phyloP scores from a whole-genome alignment of 92 coral and sea anemone species.

The Phymanthus crucifer region DNA sequence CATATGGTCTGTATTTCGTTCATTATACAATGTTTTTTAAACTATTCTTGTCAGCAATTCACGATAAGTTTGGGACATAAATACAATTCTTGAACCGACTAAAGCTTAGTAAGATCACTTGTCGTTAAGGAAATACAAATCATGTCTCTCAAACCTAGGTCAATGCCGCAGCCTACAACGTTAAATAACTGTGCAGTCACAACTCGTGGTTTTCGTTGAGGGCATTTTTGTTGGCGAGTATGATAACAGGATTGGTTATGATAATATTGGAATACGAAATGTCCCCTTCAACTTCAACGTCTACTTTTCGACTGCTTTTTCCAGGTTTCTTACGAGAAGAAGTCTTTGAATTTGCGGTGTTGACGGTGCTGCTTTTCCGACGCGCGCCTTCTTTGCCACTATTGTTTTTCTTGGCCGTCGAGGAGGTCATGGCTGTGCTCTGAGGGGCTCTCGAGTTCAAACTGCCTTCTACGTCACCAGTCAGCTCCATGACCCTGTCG shows the following conservation, averaged over 20 bases:
- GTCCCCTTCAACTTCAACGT: background rate
- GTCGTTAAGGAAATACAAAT: background rate
- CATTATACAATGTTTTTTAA: too few relatives aligned
- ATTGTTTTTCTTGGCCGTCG: background rate
- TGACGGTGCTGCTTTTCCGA: background rate
- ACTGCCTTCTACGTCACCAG: background rate
- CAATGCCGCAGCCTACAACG: background rate
- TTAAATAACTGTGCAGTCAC: background rate
- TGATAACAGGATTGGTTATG: background rate
- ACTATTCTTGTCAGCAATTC: too few relatives aligned
- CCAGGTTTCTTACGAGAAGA: background rate
- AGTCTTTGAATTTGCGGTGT: background rate
- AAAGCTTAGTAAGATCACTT: too few relatives aligned
- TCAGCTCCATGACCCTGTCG: background rate
- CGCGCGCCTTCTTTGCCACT: background rate
- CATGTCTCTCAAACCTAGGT: background rate
- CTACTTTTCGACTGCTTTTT: background rate
- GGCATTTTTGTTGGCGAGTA: background rate
- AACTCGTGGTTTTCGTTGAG: background rate
- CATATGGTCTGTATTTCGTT: too few relatives aligned
- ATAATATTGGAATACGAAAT: background rate
- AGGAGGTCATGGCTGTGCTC: background rate
- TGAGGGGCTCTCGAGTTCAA: background rate
- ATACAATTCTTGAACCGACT: too few relatives aligned
- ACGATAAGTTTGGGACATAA: too few relatives aligned